Evolutionary conservation across 92 coral and sea anemone genomes (phyloP).

Genomic region (Zoanthus sociatus): DNA sequence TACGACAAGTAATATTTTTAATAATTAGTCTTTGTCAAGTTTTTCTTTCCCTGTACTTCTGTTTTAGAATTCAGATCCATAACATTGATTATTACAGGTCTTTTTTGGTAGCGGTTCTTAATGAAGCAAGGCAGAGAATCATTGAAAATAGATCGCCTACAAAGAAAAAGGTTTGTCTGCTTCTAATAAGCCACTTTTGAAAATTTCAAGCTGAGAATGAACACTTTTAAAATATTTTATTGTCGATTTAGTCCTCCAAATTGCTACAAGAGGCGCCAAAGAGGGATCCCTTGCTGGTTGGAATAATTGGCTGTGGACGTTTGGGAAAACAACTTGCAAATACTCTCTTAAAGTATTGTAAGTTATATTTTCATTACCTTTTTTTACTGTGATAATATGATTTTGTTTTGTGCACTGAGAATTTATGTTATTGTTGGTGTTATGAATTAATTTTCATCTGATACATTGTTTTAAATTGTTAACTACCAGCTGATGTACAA

Average conservation of each 20-base stretch:
- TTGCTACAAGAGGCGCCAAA: conserved; percentile 88
- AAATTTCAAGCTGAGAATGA: neutral
- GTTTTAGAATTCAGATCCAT: neutral
- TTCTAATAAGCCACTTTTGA: neutral
- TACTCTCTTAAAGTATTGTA: conserved; percentile 85
- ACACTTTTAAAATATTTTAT: neutral
- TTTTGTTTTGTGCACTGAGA: neutral
- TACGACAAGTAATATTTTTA: neutral
- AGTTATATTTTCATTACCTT: conserved; percentile 29
- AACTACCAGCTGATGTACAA: conserved; percentile 77
- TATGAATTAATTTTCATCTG: neutral
- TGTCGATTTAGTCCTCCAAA: conserved; percentile 71
- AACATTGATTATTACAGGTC: conserved; percentile 61
- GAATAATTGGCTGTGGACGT: conserved; percentile 97
- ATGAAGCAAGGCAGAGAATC: conserved; percentile 83
- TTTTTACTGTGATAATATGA: neutral
- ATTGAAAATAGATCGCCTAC: conserved; percentile 78
- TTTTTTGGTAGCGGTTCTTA: conserved; percentile 85
- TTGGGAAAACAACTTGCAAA: conserved; percentile 93
- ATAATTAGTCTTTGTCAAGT: neutral
- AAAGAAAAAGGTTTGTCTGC: conserved; percentile 72
- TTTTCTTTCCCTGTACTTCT: neutral
- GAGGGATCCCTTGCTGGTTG: conserved; percentile 88
- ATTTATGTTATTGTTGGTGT: neutral
- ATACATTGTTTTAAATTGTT: neutral